Evolutionary conservation across 2,113 vertebrate genomes (phyloP).

Genomic region (Syrmaticus mikado): DNA sequence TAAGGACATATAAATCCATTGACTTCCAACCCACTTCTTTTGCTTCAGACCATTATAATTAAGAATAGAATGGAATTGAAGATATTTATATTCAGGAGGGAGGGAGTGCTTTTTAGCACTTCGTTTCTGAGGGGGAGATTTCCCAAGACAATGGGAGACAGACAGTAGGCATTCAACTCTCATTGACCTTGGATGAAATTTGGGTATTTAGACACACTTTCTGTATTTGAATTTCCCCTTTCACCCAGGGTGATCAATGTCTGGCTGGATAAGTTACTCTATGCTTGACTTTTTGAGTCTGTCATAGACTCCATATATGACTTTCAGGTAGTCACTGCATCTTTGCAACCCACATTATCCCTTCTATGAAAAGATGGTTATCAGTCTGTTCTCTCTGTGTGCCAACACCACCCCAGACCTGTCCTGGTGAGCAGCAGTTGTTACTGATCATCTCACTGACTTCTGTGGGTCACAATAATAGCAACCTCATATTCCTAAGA

Average conservation of each 20-base stretch:
- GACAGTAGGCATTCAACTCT: conserved; percentile 18
- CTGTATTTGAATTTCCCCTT: neutral
- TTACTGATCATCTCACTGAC: neutral
- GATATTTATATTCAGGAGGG: conserved; percentile 56
- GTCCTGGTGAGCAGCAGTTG: neutral
- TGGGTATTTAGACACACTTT: neutral
- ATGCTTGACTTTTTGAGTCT: conserved; percentile 13
- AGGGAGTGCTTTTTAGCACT: conserved; percentile 30
- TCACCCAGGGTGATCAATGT: neutral
- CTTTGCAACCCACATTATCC: neutral
- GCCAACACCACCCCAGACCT: neutral
- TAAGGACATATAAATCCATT: conserved; percentile 2
- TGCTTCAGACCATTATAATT: conserved; percentile 24
- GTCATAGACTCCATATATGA: neutral
- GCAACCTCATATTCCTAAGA: neutral
- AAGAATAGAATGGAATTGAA: neutral
- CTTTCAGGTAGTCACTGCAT: neutral
- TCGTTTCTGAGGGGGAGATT: conserved; percentile 49
- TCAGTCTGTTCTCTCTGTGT: neutral
- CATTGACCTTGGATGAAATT: conserved; percentile 25
- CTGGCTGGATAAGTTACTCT: neutral
- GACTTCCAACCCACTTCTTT: neutral
- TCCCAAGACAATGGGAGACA: neutral
- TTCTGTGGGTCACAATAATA: fast-evolving
- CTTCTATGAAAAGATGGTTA: neutral